Conservation (phyloP, 2,888 invertebrate species). For the Smittia sp. region DNA sequence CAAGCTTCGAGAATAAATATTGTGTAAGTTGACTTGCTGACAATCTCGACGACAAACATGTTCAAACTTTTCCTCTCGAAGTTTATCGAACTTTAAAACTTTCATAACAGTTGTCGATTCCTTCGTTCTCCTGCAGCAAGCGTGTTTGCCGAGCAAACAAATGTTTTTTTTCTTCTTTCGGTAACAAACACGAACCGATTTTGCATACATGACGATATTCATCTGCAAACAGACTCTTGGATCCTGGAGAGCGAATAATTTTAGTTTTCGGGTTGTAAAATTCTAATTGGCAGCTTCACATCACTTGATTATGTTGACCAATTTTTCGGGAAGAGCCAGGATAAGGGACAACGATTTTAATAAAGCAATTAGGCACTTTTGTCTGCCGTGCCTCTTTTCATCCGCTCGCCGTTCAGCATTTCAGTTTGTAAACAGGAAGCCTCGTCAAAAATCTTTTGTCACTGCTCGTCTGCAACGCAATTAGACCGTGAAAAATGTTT, state of each 20-base stretch:
- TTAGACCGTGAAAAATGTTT: slow-evolving; percentile 1
- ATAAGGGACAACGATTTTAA: slow-evolving; percentile 17
- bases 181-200: not conserved
- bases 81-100: not conserved
- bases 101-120: not conserved
- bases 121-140: not conserved
- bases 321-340: not conserved
- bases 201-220: not conserved
- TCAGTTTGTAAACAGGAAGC: not conserved
- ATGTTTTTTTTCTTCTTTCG: not conserved
- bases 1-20: not conserved
- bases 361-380: slow-evolving; percentile 39
- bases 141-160: not conserved
- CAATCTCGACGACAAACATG: not conserved
- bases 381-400: too few relatives aligned
- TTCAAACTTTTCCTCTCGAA: not conserved
- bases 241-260: not conserved
- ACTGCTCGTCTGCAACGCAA: not conserved
- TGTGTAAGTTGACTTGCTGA: not conserved
- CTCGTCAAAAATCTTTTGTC: not conserved
- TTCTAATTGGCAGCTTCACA: not conserved
- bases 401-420: not conserved
- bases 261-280: not conserved
- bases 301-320: slow-evolving; percentile 32
- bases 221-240: not conserved